phyloP scores from a whole-genome alignment of 1,140 invertebrate species.

The Neoseiulus cucumeris region DNA sequence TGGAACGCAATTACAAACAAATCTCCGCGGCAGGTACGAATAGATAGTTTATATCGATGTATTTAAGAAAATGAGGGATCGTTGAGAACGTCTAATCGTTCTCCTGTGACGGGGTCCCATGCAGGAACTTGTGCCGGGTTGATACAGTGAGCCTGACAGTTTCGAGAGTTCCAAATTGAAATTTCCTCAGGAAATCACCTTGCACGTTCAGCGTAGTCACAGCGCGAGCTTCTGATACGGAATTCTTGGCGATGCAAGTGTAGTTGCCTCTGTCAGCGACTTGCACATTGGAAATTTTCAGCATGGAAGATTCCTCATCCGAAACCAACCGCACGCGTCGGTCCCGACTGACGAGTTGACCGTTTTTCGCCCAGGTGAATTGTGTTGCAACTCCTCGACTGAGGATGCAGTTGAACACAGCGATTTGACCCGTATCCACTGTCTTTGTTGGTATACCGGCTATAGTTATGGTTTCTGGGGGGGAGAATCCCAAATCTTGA shows the following conservation, averaged over 20 bases:
- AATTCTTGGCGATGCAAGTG: background rate
- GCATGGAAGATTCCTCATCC: background rate
- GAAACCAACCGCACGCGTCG: background rate
- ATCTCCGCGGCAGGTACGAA: too few species aligned
- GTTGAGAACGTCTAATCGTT: too few species aligned
- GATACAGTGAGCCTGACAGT: too few species aligned
- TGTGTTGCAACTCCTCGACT: background rate
- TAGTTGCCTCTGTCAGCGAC: background rate
- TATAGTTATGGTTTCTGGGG: too few species aligned
- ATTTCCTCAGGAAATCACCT: background rate
- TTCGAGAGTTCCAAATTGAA: too few species aligned
- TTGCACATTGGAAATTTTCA: conserved; percentile 5
- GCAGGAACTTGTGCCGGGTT: too few species aligned
- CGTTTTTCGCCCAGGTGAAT: background rate
- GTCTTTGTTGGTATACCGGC: too few species aligned
- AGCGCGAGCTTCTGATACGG: background rate
- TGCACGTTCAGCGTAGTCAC: background rate
- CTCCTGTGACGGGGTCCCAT: too few species aligned
- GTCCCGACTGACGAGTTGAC: background rate
- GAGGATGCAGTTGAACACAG: background rate
- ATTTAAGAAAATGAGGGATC: too few species aligned
- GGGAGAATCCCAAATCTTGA: too few species aligned
- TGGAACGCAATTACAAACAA: too few species aligned
- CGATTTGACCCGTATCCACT: background rate
- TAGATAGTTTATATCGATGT: too few species aligned